These are phyloP conservation scores for Microhierax caerulescens DNA, from an alignment of 2,797 vertebrate genomes.

Conservation along the genomic window DNA sequence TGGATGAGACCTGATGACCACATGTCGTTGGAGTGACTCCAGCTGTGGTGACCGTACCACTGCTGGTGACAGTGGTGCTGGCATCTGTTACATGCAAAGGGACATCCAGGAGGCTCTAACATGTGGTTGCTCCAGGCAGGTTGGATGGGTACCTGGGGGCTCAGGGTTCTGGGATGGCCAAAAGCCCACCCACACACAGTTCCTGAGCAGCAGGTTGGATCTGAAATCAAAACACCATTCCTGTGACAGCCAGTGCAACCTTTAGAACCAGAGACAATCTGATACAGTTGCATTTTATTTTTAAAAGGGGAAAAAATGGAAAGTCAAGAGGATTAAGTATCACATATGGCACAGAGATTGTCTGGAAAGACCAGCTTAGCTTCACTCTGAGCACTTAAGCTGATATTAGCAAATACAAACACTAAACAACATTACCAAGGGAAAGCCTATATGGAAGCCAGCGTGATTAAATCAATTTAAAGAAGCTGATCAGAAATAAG, in stretches of 20 bases:
- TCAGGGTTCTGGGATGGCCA: neutral
- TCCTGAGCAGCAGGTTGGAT: neutral
- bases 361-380: neutral
- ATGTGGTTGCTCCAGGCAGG: neutral
- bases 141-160: neutral
- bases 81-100: rapidly evolving
- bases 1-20: neutral
- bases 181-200: neutral
- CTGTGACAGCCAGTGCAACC: neutral
- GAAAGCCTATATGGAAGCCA: neutral
- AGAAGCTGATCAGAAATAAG: neutral
- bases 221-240: neutral
- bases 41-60: neutral
- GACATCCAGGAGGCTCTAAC: neutral
- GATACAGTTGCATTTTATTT: neutral
- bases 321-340: slow-evolving; percentile 28
- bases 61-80: neutral
- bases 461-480: neutral
- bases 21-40: rapidly evolving
- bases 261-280: neutral
- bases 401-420: neutral
- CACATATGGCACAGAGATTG: neutral
- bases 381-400: neutral
- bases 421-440: neutral
- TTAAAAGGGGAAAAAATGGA: neutral